Evolutionary conservation across 2,113 vertebrate genomes (phyloP), one percentile per base, ranked within the genome.

Genomic region (Scytalopus superciliaris): DNA sequence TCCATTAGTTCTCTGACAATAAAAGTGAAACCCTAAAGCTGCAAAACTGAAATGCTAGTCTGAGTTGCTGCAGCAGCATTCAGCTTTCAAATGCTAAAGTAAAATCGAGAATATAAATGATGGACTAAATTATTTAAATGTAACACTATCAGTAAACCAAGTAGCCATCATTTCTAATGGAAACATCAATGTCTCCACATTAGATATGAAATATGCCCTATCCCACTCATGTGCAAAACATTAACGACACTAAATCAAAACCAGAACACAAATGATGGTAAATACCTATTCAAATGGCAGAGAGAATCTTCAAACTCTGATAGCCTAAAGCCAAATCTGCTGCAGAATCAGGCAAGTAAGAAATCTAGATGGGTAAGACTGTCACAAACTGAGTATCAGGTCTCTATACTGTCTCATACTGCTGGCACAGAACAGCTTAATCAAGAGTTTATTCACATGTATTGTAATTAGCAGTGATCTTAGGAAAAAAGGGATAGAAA

Each of bases 31-130:
- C 31, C 35, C 89, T 70, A 73, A 68, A 95, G 72, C 42, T 93
- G 31, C 67, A 95, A 94, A 97, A 96, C 24, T 73, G 39, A 84
- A 94, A 76, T 62, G 52, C 57, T 59, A 72, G 52, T 93, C 66
- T 90, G 59, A 64, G 37, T 39, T 94, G 78, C 45, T 86, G 76
- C 37, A 95, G 63, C 59, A 97, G 75, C 52, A 78, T 25, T 79
- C 68, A 87, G 76, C 62, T 76, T 93, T 92, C 67, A 94, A 72
- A 82, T 57, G 56, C 78, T 87, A 31, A 81, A 90, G 42, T 37
- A 84, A 92, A 79, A 90, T 60, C 13, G 21, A 93, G 83, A 96
- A 89, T 69, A 96, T 77, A 85, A 88, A 90, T 74, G 59, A 87
- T 19, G 45, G 85, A 85, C 18, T 66, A 64, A 85, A 76, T 94